Evolutionary conservation across 2,797 vertebrate genomes (phyloP).

Genomic region (Tympanoctomys barrerae): DNA sequence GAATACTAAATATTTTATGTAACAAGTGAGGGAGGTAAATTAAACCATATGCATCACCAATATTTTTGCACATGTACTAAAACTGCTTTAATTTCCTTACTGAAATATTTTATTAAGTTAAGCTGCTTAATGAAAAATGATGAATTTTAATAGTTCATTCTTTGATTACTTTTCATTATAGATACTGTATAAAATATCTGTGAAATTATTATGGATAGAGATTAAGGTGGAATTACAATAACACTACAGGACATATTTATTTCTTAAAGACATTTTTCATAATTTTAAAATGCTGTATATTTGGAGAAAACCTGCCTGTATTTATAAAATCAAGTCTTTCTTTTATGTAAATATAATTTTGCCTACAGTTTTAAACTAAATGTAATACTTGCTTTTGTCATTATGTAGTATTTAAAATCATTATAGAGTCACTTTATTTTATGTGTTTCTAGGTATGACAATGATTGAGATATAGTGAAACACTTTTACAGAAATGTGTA

Average conservation of each 20-base stretch:
- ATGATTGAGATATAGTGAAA: neutral
- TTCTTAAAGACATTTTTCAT: neutral
- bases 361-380: neutral
- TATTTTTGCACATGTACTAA: neutral
- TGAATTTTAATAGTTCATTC: neutral
- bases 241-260: neutral
- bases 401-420: constrained; percentile 18
- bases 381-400: neutral
- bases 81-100: neutral
- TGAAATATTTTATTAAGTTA: constrained; percentile 12
- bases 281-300: neutral
- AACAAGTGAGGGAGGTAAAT: neutral
- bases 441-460: neutral
- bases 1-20: neutral
- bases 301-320: neutral
- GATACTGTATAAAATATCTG: constrained; percentile 5
- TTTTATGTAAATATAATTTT: neutral
- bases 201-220: neutral
- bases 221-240: neutral
- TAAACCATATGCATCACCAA: neutral
- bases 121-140: neutral
- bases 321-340: neutral
- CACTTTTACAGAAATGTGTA: no score
- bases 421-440: neutral
- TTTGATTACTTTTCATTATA: neutral